Evolutionary conservation across 2,888 invertebrate species (phyloP).

Genomic region (Lottia scabra): DNA sequence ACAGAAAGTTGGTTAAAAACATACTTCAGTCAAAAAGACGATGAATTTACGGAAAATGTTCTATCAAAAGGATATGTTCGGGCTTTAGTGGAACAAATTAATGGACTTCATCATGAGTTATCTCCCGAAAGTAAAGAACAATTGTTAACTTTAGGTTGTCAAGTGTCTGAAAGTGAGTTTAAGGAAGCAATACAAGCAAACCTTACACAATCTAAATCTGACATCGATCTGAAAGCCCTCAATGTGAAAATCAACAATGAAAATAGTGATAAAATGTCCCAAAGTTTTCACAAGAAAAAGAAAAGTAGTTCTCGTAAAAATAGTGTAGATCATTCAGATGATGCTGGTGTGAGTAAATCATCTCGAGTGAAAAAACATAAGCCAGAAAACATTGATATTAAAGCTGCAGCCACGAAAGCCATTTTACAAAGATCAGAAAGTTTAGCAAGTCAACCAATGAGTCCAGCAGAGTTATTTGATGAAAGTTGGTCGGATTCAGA

Average conservation of each 20-base stretch:
- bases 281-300: slow-evolving; percentile 1
- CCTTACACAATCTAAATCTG: background rate
- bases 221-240: background rate
- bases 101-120: slow-evolving; percentile 18
- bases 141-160: background rate
- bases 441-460: slow-evolving; percentile 27
- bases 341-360: background rate
- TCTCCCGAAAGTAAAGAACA: background rate
- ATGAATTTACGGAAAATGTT: slow-evolving; percentile 43
- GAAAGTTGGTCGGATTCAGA: slow-evolving; percentile 61
- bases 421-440: background rate
- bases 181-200: background rate
- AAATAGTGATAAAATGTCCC: background rate
- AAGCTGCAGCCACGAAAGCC: background rate
- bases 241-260: background rate
- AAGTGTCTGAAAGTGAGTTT: background rate
- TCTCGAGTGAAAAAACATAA: background rate
- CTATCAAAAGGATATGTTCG: slow-evolving; percentile 54
- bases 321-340: background rate
- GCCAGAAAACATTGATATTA: background rate
- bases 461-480: slow-evolving; percentile 56
- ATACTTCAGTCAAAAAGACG: slow-evolving; percentile 31
- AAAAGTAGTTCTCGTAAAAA: background rate
- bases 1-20: slow-evolving; percentile 23
- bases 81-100: slow-evolving; percentile 48